Evolutionary conservation across 2,797 vertebrate species (phyloP).

Genomic region (Cossypha niveicapilla): DNA sequence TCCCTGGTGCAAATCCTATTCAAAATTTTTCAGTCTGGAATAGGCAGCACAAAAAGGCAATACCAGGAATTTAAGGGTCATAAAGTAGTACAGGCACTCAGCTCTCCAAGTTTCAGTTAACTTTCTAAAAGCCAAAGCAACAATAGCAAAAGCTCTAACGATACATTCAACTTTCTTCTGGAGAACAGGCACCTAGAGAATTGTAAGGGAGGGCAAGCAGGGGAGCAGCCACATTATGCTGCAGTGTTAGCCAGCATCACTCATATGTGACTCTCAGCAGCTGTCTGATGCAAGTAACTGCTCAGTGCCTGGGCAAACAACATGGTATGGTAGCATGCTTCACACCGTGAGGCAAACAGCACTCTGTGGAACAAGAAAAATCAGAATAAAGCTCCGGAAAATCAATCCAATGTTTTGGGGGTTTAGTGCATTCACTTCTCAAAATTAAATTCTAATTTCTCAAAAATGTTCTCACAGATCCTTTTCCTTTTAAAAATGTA

Average conservation of each 20-base stretch:
- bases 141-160: background rate
- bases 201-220: background rate
- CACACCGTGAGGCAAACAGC: background rate
- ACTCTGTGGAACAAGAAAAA: constrained; percentile 5
- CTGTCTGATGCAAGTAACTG: constrained; percentile 30
- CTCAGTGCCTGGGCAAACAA: constrained; percentile 9
- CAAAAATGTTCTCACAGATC: background rate
- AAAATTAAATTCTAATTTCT: background rate
- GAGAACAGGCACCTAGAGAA: background rate
- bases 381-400: background rate
- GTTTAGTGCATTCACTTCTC: background rate
- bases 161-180: background rate
- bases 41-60: background rate
- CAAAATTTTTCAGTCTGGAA: background rate
- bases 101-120: background rate
- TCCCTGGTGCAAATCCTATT: background rate
- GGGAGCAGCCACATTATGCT: background rate
- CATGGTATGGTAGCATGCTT: constrained; percentile 11
- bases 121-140: constrained; percentile 31
- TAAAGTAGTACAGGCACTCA: background rate
- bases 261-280: background rate
- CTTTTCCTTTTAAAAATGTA: background rate
- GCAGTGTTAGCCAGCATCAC: background rate
- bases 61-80: background rate
- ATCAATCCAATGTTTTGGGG: background rate